A percentile compares a stretch with the other conserved stretches of the same genome.
phyloP scores from a whole-genome alignment of 1,140 invertebrate species.

The Scaptodrosophila lebanonensis region DNA sequence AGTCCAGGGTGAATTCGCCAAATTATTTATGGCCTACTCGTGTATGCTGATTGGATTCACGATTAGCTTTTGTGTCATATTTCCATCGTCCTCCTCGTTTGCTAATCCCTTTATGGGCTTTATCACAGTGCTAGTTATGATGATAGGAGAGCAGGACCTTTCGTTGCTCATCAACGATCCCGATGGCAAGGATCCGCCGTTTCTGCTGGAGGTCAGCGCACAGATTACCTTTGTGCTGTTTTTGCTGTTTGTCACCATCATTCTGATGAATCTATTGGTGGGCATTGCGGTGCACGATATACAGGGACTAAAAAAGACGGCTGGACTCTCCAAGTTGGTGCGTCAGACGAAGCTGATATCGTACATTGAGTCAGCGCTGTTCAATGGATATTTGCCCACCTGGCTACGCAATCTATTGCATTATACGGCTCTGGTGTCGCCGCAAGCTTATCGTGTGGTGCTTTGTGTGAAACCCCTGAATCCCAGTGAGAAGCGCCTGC shows the following conservation, averaged over 20 bases:
- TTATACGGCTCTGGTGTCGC: slow-evolving; percentile 85
- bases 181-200: slow-evolving; percentile 80
- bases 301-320: slow-evolving; percentile 86
- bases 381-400: slow-evolving; percentile 84
- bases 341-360: slow-evolving; percentile 87
- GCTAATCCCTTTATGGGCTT: slow-evolving; percentile 87
- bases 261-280: slow-evolving; percentile 88
- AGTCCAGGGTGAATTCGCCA: slow-evolving; percentile 90
- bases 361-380: slow-evolving; percentile 85
- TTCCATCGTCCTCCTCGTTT: slow-evolving; percentile 87
- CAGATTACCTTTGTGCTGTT: slow-evolving; percentile 86
- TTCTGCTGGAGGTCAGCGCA: slow-evolving; percentile 83
- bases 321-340: slow-evolving; percentile 85
- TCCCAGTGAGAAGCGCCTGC: slow-evolving; percentile 87
- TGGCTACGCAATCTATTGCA: slow-evolving; percentile 84
- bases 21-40: slow-evolving; percentile 88
- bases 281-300: slow-evolving; percentile 90
- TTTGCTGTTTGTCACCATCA: slow-evolving; percentile 87
- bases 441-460: slow-evolving; percentile 86
- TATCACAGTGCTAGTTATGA: slow-evolving; percentile 91
- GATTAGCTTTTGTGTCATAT: slow-evolving; percentile 91
- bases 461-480: slow-evolving; percentile 88
- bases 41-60: slow-evolving; percentile 91
- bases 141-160: slow-evolving; percentile 90
- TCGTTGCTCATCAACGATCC: slow-evolving; percentile 83